Conservation (phyloP, 2,113 vertebrate species). For the Rostratula benghalensis region DNA sequence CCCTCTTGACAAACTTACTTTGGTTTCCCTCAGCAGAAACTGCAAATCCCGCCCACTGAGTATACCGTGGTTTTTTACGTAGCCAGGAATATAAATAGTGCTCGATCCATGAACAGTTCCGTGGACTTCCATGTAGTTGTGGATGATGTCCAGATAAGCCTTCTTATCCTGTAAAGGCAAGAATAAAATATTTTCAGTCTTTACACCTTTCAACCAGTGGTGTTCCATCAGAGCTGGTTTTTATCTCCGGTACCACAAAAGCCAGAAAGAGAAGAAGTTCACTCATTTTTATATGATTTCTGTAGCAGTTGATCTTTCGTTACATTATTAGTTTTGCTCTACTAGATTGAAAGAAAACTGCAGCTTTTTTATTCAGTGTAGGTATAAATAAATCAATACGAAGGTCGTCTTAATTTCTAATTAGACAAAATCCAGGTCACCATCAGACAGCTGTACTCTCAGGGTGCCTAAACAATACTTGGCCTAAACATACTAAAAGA, state of each 20-base stretch:
- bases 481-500: neutral
- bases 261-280: neutral
- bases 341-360: neutral
- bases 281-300: neutral
- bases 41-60: conserved; percentile 96
- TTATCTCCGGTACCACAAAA: neutral
- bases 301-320: neutral
- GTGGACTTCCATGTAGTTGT: conserved; percentile 95
- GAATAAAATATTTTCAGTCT: neutral
- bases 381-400: neutral
- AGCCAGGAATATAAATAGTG: conserved; percentile 90
- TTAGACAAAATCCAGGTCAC: neutral
- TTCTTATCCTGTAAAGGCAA: conserved; percentile 87
- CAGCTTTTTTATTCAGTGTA: neutral
- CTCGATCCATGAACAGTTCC: conserved; percentile 94
- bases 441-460: neutral
- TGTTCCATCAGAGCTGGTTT: neutral
- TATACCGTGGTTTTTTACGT: conserved; percentile 97
- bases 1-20: conserved; percentile 69
- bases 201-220: neutral
- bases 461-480: neutral
- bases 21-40: conserved; percentile 93
- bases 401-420: neutral
- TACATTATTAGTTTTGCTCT: neutral
- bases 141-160: conserved; percentile 92